These are phyloP conservation scores for Aplodontia rufa DNA, from an alignment of 2,113 vertebrate genomes.

Conservation along the genomic window DNA sequence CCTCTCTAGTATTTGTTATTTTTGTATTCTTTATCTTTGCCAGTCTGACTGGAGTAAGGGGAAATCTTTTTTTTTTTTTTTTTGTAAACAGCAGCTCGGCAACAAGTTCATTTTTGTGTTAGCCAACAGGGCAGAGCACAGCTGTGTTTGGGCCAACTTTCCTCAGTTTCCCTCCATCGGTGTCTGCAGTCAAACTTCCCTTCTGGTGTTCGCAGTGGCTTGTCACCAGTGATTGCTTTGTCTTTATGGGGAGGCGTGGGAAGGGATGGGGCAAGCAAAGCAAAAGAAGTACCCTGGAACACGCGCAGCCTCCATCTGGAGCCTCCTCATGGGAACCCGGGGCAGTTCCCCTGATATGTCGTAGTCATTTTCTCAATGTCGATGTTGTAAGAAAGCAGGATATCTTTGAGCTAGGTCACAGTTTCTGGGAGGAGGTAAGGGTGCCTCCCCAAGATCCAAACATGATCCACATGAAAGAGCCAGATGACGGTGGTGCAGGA, in stretches of 20 bases:
- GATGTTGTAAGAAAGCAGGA: conserved; percentile 89
- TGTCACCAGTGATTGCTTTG: neutral
- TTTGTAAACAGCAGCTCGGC: conserved; percentile 48
- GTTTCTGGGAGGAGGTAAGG: conserved; percentile 87
- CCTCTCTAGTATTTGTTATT: too few relatives aligned
- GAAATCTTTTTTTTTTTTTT: too few relatives aligned
- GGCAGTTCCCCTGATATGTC: conserved; percentile 90
- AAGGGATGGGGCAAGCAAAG: conserved; percentile 6
- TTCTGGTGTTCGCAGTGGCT: neutral
- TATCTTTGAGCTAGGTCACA: conserved; percentile 84
- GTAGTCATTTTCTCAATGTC: conserved; percentile 87
- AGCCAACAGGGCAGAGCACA: neutral
- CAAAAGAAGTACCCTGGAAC: neutral
- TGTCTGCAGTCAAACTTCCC: neutral
- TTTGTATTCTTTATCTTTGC: too few relatives aligned
- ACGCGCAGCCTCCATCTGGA: neutral
- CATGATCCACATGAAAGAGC: conserved; percentile 91
- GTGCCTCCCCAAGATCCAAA: conserved; percentile 91
- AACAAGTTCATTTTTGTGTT: conserved; percentile 67
- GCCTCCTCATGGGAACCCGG: conserved; percentile 61
- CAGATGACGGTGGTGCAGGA: conserved; percentile 92
- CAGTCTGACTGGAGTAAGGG: too few relatives aligned
- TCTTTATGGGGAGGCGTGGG: neutral
- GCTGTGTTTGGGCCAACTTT: neutral
- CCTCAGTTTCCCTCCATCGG: neutral